A percentile compares a stretch with the other conserved stretches of the same genome.
phyloP scores from a whole-genome alignment of 2,113 vertebrate species.

The Labeo catla region DNA sequence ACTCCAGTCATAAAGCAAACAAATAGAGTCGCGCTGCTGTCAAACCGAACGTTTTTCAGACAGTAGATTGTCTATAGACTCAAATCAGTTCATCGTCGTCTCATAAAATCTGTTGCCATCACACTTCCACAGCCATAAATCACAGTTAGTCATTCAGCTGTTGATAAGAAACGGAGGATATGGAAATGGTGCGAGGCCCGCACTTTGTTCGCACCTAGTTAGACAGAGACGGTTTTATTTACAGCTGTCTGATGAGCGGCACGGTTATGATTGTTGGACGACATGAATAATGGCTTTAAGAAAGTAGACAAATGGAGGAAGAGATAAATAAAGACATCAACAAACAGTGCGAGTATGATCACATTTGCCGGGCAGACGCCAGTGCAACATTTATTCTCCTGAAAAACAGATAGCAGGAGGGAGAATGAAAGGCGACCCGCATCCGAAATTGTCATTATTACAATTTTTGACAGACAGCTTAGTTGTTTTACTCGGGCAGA shows the following conservation, averaged over 20 bases:
- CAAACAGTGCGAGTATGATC: slow-evolving; percentile 7
- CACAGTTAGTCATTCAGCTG: slow-evolving; percentile 26
- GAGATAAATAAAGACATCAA: slow-evolving; percentile 44
- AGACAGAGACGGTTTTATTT: slow-evolving; percentile 28
- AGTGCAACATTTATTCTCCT: slow-evolving; percentile 20
- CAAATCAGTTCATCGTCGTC: background rate
- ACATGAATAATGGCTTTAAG: slow-evolving; percentile 22
- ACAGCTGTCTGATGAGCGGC: slow-evolving; percentile 20
- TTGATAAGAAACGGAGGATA: background rate
- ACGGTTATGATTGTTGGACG: slow-evolving; percentile 5
- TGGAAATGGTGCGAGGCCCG: background rate
- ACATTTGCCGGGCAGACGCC: slow-evolving; percentile 11
- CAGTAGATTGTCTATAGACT: slow-evolving; percentile 2
- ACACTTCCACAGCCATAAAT: slow-evolving; percentile 19
- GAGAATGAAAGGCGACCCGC: background rate
- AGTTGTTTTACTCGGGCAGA: background rate
- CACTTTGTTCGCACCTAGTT: background rate
- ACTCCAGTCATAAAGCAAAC: background rate
- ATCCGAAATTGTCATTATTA: slow-evolving; percentile 4
- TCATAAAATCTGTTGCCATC: slow-evolving; percentile 13
- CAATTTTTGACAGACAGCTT: slow-evolving; percentile 12
- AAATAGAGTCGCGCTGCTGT: background rate
- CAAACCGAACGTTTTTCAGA: background rate
- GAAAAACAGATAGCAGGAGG: slow-evolving; percentile 24
- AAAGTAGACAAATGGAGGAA: slow-evolving; percentile 21